Evolutionary conservation across 2,113 vertebrate species (phyloP).

Genomic region (Ctenomys sociabilis): DNA sequence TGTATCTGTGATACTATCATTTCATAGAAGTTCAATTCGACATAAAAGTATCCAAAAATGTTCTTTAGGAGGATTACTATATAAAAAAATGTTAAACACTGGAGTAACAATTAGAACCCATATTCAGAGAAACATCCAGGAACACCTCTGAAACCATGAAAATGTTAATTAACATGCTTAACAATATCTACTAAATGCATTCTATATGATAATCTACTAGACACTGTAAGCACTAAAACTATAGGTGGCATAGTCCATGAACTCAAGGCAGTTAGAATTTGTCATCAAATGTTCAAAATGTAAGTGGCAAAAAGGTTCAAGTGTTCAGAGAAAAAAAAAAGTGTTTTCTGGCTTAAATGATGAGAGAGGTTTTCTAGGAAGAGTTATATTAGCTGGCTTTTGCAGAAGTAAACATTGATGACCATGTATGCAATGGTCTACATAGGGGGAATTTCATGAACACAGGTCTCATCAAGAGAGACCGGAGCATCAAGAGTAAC

Average conservation of each 20-base stretch:
- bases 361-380: neutral
- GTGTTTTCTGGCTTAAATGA: neutral
- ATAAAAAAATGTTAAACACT: neutral
- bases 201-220: neutral
- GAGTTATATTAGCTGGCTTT: neutral
- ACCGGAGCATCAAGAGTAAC: neutral
- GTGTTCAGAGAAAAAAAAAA: neutral
- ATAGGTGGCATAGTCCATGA: neutral
- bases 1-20: neutral
- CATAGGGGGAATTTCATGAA: neutral
- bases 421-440: neutral
- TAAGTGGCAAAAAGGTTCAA: neutral
- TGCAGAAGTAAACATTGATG: neutral
- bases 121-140: neutral
- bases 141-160: neutral
- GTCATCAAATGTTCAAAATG: slow-evolving; percentile 14
- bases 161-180: neutral
- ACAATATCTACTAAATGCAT: neutral
- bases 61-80: neutral
- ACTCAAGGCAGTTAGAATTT: slow-evolving; percentile 43
- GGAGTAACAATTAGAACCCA: neutral
- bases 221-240: neutral
- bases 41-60: neutral
- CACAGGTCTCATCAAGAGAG: neutral
- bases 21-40: neutral